phyloP scores from a whole-genome alignment of 2,888 invertebrate genomes.

The Oscheius sp. region DNA sequence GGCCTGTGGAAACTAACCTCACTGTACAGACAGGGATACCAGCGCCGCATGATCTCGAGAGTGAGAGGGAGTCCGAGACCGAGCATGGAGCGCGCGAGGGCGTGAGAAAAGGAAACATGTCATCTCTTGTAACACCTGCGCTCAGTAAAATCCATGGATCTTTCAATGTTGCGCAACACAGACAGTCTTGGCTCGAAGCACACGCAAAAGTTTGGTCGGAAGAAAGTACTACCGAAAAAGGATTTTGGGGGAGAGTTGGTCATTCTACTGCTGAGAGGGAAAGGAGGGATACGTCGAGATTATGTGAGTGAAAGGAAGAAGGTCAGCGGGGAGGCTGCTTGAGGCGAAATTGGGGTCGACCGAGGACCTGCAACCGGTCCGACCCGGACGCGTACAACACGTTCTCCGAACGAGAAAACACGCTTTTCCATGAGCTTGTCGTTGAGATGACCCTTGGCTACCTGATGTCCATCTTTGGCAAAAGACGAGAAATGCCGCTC shows the following conservation, averaged over 20 bases:
- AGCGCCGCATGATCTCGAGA: too few relatives aligned
- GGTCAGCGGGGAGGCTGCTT: slow-evolving; percentile 35
- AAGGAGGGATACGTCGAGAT: slow-evolving; percentile 32
- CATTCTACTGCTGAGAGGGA: slow-evolving; percentile 17
- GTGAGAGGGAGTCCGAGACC: too few relatives aligned
- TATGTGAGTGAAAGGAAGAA: slow-evolving; percentile 40
- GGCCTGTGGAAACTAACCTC: not conserved
- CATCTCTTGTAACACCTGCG: too few relatives aligned
- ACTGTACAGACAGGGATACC: too few relatives aligned
- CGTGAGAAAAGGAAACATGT: too few relatives aligned
- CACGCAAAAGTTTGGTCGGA: not conserved
- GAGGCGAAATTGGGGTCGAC: slow-evolving; percentile 40
- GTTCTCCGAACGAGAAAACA: slow-evolving; percentile 37
- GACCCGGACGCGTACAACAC: slow-evolving; percentile 38
- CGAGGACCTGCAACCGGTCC: slow-evolving; percentile 34
- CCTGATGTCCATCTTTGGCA: too few relatives aligned
- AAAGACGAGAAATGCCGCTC: too few relatives aligned
- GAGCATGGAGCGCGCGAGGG: too few relatives aligned
- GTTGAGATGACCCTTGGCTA: slow-evolving; percentile 11
- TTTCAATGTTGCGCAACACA: not conserved
- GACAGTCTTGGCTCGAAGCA: not conserved
- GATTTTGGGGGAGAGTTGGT: slow-evolving; percentile 4
- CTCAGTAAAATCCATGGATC: not conserved
- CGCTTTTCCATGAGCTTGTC: slow-evolving; percentile 17
- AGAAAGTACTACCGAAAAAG: not conserved